phyloP scores from a whole-genome alignment of 1,140 invertebrate species.

The Trachymyrmex septentrionalis region DNA sequence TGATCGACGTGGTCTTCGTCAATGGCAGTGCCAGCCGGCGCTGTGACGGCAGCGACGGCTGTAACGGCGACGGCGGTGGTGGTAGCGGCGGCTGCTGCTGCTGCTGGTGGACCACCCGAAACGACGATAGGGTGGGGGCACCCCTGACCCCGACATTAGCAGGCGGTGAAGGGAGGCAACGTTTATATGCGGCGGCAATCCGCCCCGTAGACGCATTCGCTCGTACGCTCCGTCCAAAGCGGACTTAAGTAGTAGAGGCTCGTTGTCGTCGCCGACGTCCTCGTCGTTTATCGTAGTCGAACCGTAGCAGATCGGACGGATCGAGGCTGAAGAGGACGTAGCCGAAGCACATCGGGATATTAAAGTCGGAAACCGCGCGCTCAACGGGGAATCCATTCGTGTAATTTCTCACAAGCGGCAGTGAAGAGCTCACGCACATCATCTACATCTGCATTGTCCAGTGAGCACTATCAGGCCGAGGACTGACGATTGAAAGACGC shows the following conservation, averaged over 20 bases:
- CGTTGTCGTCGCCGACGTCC: conserved; percentile 33
- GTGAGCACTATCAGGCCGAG: conserved; percentile 33
- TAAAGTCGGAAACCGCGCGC: conserved; percentile 31
- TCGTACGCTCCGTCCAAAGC: conserved; percentile 86
- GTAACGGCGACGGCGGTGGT: conserved; percentile 61
- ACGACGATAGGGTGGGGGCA: conserved; percentile 83
- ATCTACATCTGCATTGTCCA: neutral
- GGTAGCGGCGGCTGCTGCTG: conserved; percentile 63
- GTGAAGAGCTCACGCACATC: conserved; percentile 60
- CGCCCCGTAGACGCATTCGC: conserved; percentile 86
- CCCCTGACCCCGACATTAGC: conserved; percentile 84
- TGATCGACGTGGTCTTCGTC: conserved; percentile 37
- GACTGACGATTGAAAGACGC: conserved; percentile 27
- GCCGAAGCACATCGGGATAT: conserved; percentile 23
- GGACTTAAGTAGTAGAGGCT: conserved; percentile 73
- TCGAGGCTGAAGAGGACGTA: conserved; percentile 44
- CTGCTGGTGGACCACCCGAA: conserved; percentile 79
- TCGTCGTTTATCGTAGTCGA: conserved; percentile 59
- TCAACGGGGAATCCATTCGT: conserved; percentile 33
- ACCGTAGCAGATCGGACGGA: conserved; percentile 29
- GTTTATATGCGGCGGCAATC: conserved; percentile 86
- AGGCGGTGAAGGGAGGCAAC: conserved; percentile 86
- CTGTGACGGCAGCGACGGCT: conserved; percentile 36
- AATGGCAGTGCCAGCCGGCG: conserved; percentile 53
- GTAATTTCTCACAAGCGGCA: conserved; percentile 45